Evolutionary conservation across 2,113 vertebrate genomes (phyloP).

Genomic region (Euleptes europaea): DNA sequence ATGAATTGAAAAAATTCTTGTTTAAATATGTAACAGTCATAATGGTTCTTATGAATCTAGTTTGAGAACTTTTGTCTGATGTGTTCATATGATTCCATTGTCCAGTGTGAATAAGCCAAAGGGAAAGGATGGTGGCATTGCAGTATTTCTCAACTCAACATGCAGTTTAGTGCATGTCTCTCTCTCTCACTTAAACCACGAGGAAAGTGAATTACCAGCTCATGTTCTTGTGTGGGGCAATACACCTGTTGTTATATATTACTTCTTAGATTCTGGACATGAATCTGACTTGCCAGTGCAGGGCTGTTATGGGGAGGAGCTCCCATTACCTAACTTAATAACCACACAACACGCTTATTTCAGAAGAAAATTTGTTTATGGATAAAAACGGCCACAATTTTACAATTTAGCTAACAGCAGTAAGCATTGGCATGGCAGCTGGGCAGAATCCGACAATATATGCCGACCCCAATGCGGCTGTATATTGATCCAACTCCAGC

Average conservation of each 20-base stretch:
- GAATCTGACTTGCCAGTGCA: neutral
- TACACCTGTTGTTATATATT: neutral
- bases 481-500: no score
- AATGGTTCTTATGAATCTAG: constrained; percentile 48
- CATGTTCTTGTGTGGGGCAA: neutral
- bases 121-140: constrained; percentile 17
- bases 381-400: no score
- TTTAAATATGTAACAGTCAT: constrained; percentile 33
- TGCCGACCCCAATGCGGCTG: no score
- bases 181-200: constrained; percentile 22
- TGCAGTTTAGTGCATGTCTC: constrained; percentile 22
- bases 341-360: no score
- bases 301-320: no score
- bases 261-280: neutral
- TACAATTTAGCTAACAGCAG: no score
- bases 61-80: constrained; percentile 57
- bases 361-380: no score
- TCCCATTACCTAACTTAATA: no score
- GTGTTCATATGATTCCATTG: constrained; percentile 46
- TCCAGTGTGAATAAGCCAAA: constrained; percentile 49
- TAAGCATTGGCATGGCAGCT: no score
- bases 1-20: constrained; percentile 44
- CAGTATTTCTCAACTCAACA: constrained; percentile 45
- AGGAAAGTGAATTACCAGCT: constrained; percentile 5
- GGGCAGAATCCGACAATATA: no score